These are phyloP conservation scores for Mus spretus DNA, from an alignment of 2,797 vertebrate genomes.

Conservation along the genomic window DNA sequence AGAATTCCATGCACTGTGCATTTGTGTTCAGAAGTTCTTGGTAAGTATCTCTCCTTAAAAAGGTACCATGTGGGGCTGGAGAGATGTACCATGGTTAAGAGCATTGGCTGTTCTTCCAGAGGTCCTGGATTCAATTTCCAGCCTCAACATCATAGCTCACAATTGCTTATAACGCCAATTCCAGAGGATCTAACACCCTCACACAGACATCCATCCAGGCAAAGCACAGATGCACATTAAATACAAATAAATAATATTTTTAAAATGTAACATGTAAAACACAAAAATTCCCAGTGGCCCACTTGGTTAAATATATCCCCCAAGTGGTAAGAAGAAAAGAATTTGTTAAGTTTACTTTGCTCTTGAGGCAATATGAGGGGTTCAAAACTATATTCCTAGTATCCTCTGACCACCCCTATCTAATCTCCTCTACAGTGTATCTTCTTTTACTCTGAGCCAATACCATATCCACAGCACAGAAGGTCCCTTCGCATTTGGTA, in stretches of 20 bases:
- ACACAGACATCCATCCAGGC: neutral
- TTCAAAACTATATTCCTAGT: conserved; percentile 35
- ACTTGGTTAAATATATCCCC: neutral
- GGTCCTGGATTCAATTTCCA: no score
- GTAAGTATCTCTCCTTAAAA: neutral
- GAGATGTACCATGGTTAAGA: neutral
- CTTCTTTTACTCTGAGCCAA: neutral
- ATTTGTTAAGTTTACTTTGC: conserved; percentile 17
- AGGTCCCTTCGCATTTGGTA: neutral
- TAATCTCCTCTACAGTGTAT: neutral
- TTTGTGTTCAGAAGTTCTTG: neutral
- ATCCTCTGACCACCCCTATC: neutral
- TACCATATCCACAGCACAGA: neutral
- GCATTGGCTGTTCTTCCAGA: no score
- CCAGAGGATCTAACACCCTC: neutral
- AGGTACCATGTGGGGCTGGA: neutral
- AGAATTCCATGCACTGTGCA: conserved; percentile 12
- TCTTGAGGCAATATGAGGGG: neutral
- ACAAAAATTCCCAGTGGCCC: conserved; percentile 7
- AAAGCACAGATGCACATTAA: neutral
- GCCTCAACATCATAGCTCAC: neutral
- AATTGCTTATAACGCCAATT: neutral
- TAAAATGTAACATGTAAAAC: conserved; percentile 34
- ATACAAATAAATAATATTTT: neutral
- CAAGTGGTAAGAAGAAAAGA: conserved; percentile 27